Percentiles rank a stretch among this genome's conserved stretches.
Conservation (phyloP, 2,113 vertebrate species). For the Corynorhinus townsendii region DNA sequence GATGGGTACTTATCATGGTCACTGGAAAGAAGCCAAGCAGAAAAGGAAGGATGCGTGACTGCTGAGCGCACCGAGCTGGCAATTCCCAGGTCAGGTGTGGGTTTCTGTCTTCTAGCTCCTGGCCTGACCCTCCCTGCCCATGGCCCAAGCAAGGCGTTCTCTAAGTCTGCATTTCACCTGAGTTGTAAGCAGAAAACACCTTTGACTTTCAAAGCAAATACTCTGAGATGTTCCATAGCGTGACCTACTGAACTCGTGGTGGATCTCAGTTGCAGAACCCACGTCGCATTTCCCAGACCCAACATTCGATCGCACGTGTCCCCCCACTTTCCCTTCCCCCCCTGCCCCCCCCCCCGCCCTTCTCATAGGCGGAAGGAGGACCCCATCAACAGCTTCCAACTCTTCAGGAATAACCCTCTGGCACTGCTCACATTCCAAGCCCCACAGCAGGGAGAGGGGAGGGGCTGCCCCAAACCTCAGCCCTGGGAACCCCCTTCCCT, state of each 20-base stretch:
- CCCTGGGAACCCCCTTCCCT: background rate
- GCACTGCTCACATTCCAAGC: too few relatives aligned
- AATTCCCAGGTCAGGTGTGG: background rate
- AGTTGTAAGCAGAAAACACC: background rate
- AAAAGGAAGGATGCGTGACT: rapidly evolving
- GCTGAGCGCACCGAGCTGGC: background rate
- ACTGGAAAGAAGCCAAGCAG: constrained; percentile 63
- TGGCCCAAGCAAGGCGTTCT: background rate
- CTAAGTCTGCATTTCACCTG: background rate
- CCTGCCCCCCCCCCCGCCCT: too few relatives aligned
- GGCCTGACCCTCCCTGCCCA: too few relatives aligned
- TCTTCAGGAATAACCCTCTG: background rate
- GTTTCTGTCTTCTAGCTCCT: background rate
- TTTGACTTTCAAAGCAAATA: background rate
- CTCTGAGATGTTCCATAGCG: background rate
- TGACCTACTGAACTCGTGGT: rapidly evolving
- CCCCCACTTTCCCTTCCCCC: too few relatives aligned
- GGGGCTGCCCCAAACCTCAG: background rate
- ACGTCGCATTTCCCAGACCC: background rate
- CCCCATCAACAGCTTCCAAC: rapidly evolving
- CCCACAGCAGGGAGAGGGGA: background rate
- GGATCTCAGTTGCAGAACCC: rapidly evolving
- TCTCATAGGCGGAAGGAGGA: background rate
- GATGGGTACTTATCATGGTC: background rate
- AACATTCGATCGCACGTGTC: too few relatives aligned